Evolutionary conservation across 1,140 invertebrate species (phyloP), one percentile per base, ranked within the genome.

Genomic region (Pachypeltis micranthus): DNA sequence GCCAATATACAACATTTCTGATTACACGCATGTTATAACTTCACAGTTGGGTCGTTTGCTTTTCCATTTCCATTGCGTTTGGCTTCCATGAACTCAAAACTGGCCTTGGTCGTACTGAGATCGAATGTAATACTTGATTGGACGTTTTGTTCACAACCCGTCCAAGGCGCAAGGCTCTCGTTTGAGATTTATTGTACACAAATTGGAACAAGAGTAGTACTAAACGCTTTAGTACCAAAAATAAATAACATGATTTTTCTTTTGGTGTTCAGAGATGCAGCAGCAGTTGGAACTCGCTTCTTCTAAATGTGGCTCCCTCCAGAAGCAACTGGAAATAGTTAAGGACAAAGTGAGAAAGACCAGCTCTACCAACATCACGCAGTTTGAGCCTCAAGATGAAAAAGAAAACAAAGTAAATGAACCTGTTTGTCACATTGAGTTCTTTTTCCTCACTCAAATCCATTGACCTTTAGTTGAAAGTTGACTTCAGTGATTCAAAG

Each of bases 281-380:
- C 54, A 56, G 25, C 54, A 56, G 54, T 56, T 56, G 54, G 54
- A 56, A 25, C 54, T 56, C 19, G 54, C 54, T 19, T 24, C 54
- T 1, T 24, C 54, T 2, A 56, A 56, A 26, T 56, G 54, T 56
- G 54, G 54, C 23, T 24, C 19, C 14, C 54, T 56, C 26, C 54
- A 56, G 16, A 21, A 56, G 25, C 19, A 56, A 26, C 25, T 56
- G 54, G 54, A 56, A 56, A 56, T 56, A 25, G 25, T 56, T 25
- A 56, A 56, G 25, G 54, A 56, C 25, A 56, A 56, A 56, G 54
- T 56, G 19, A 56, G 54, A 16, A 21, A 56, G 25, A 24, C 3
- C 19, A 39, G 31, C 31, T 10, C 31, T 39, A 39, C 31, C 31
- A 39, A 39, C 31, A 7, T 39, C 31, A 16, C 16, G 7, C 31